phyloP scores from a whole-genome alignment of 2,797 vertebrate genomes.

The Sebastes elongatus region DNA sequence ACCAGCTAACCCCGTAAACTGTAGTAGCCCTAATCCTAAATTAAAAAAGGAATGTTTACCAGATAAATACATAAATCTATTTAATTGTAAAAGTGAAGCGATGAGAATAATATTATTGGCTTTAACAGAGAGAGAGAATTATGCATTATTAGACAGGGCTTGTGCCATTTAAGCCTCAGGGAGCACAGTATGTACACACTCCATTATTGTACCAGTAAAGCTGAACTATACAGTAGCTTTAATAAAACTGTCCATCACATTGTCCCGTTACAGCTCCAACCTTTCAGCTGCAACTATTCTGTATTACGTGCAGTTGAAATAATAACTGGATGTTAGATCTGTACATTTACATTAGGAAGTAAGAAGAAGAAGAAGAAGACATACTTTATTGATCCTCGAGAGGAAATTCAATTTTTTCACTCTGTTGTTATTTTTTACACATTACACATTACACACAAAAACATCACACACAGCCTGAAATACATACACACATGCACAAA shows the following conservation, averaged over 20 bases:
- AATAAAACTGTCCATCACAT: constrained; percentile 17
- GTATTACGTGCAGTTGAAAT: neutral
- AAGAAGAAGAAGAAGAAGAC: no score
- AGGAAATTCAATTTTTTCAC: no score
- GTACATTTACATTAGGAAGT: neutral
- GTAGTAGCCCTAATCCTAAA: neutral
- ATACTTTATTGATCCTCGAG: no score
- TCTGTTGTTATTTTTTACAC: no score
- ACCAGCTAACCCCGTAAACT: rapidly evolving
- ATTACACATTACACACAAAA: no score
- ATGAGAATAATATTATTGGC: no score
- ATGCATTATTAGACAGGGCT: neutral
- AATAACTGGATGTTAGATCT: neutral
- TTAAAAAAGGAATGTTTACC: neutral
- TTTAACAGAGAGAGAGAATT: neutral
- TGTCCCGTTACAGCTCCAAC: neutral
- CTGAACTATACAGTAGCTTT: neutral
- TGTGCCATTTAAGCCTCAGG: neutral
- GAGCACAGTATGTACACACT: neutral
- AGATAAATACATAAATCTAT: neutral
- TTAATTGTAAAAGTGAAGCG: neutral
- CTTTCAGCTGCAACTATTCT: neutral
- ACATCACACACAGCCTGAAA: no score
- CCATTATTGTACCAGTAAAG: constrained; percentile 7
- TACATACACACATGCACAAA: no score